Conservation (phyloP, 2,113 vertebrate species). For the Saguinus imperator region DNA sequence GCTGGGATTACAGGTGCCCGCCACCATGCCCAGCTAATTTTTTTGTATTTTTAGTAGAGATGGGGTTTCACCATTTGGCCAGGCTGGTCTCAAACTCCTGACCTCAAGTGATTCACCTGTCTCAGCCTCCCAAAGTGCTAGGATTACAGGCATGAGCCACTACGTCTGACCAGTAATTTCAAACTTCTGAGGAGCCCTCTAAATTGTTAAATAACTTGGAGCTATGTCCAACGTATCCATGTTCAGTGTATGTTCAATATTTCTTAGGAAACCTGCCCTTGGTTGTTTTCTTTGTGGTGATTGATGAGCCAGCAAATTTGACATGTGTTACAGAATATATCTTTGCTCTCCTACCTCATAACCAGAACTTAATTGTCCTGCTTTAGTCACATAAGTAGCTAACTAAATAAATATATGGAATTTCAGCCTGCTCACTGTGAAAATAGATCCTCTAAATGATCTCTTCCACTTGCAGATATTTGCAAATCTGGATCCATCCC, state of each 20-base stretch:
- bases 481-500: conserved; percentile 64
- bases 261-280: conserved; percentile 13
- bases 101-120: too few species aligned
- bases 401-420: not conserved
- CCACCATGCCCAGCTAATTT: too few species aligned
- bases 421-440: not conserved
- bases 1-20: too few species aligned
- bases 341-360: not conserved
- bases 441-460: not conserved
- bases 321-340: not conserved
- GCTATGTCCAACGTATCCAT: not conserved
- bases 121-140: too few species aligned
- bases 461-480: conserved; percentile 60
- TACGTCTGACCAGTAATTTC: not conserved
- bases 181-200: not conserved
- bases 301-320: not conserved
- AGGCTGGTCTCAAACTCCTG: too few species aligned
- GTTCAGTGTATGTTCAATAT: not conserved
- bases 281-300: not conserved
- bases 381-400: not conserved
- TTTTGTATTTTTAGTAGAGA: too few species aligned
- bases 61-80: too few species aligned
- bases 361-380: not conserved
- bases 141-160: too few species aligned
- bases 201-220: not conserved